Conservation (phyloP, 2,888 invertebrate species). For the Mythimna loreyi region DNA sequence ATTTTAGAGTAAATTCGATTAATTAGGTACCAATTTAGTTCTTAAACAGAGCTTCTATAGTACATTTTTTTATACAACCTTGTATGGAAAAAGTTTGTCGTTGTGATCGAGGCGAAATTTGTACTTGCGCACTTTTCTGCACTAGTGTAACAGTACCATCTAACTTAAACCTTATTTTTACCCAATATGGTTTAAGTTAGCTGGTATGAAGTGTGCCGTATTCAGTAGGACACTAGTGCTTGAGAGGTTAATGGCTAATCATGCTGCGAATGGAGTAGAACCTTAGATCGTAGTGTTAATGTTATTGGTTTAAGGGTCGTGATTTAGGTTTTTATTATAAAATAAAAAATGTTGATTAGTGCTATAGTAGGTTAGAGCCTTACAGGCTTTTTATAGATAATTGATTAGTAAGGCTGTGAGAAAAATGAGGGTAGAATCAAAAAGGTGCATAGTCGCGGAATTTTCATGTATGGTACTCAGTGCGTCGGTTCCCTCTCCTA, state of each 20-base stretch:
- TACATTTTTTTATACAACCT: too few relatives aligned
- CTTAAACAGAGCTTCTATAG: background rate
- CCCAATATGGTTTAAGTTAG: too few relatives aligned
- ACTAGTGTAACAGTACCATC: too few relatives aligned
- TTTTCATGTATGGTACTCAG: background rate
- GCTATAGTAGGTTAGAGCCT: background rate
- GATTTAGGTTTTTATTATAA: conserved; percentile 16
- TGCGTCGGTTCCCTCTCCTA: too few relatives aligned
- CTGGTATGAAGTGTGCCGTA: too few relatives aligned
- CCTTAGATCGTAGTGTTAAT: background rate
- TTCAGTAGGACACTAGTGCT: too few relatives aligned
- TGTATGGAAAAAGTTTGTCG: too few relatives aligned
- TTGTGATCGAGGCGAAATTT: too few relatives aligned
- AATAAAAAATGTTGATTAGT: conserved; percentile 17
- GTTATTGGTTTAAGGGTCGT: conserved; percentile 21
- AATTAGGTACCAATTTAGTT: background rate
- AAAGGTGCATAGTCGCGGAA: background rate
- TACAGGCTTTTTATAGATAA: background rate
- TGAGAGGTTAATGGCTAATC: conserved; percentile 74
- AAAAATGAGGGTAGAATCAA: conserved; percentile 11
- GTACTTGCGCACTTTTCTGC: too few relatives aligned
- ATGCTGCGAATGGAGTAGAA: too few relatives aligned
- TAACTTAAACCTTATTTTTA: too few relatives aligned
- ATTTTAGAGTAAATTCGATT: background rate
- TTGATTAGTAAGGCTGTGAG: conserved; percentile 22